These are phyloP conservation scores for Xestobium rufovillosum DNA, from an alignment of 2,888 invertebrate species.

Conservation along the genomic window DNA sequence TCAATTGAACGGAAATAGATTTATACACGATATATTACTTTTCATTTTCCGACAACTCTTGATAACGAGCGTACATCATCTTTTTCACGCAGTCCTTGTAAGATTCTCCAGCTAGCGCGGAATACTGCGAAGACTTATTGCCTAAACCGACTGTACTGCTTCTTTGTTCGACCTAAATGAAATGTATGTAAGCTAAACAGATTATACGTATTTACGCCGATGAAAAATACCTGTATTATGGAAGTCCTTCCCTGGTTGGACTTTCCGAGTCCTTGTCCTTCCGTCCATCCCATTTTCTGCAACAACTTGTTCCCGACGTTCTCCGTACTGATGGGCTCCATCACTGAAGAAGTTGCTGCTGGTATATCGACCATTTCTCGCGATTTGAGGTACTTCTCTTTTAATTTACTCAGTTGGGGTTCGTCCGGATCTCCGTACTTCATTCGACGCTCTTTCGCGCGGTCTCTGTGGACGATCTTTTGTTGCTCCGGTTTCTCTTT, in stretches of 20 bases:
- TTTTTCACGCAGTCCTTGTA: constrained; percentile 87
- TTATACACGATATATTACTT: no score
- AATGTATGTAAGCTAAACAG: no score
- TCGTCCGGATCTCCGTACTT: constrained; percentile 88
- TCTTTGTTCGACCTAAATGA: constrained; percentile 49
- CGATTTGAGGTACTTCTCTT: constrained; percentile 63
- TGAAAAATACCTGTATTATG: constrained; percentile 88
- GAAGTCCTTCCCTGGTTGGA: constrained; percentile 87
- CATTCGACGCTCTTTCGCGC: constrained; percentile 90
- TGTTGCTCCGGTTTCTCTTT: constrained; percentile 32
- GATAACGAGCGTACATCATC: constrained; percentile 81
- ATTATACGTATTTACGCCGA: no score
- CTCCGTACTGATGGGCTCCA: constrained; percentile 69
- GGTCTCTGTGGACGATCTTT: constrained; percentile 69
- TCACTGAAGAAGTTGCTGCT: constrained; percentile 49
- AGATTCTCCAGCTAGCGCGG: constrained; percentile 73
- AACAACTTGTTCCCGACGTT: constrained; percentile 92
- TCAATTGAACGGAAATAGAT: no score
- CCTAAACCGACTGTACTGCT: constrained; percentile 74
- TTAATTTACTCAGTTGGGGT: constrained; percentile 63
- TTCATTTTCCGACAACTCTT: constrained; percentile 65
- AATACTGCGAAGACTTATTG: constrained; percentile 69
- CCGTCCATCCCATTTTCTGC: constrained; percentile 99
- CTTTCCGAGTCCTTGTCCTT: constrained; percentile 92
- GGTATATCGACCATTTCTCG: constrained; percentile 44